Base-by-base conservation (phyloP, 2,797 vertebrate species). In the Schizopygopsis malacanthus region DNA sequence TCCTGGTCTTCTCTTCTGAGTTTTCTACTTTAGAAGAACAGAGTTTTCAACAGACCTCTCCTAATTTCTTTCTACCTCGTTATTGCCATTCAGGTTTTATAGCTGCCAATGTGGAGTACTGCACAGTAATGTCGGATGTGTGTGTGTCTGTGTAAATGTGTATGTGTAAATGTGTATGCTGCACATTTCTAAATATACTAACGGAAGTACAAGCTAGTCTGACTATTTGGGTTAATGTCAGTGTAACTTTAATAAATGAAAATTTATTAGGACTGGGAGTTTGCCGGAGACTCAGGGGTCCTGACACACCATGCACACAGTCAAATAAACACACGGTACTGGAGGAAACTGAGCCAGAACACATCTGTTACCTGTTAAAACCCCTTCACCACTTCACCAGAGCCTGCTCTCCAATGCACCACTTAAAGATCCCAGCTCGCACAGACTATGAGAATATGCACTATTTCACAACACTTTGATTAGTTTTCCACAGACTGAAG, bases 301-400 rank as follows among this genome's bases (percentile, higher is more conserved):
- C 78, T 80, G 82, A 78, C 75, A 81, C 67, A 61, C 76, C 81
- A 79, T 4, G 33, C 84, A 85, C 79, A 69, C 69, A 79, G 76
- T 88, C 81, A 88, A 86, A 91, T 85, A 89, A 89, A 89, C 89
- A 88, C 81, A 67, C 69, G 22, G 59, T 41, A 80, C 59, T 50
- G 43, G 84, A 87, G 63, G 65, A 89, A 79, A 50, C 79, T 12
- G 47, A 84, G 71, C 85, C 77, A 89, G 83, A 77, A 63, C 79
- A 83, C 90, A 90, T 90, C 89, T 89, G 88, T 82, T 87, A 70
- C 69, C 69, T 81, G 71, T 90, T 90, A 91, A 82, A 54, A 52
- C 63, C 73, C 56, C 84, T 86, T 67, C 33, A 86, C 54, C 59
- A 15, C 84, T 86, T 67, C 33, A 86, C 54, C 59, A 15, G 41